Conservation (phyloP, 1,140 invertebrate genomes). For the Drosophila malerkotliana region DNA sequence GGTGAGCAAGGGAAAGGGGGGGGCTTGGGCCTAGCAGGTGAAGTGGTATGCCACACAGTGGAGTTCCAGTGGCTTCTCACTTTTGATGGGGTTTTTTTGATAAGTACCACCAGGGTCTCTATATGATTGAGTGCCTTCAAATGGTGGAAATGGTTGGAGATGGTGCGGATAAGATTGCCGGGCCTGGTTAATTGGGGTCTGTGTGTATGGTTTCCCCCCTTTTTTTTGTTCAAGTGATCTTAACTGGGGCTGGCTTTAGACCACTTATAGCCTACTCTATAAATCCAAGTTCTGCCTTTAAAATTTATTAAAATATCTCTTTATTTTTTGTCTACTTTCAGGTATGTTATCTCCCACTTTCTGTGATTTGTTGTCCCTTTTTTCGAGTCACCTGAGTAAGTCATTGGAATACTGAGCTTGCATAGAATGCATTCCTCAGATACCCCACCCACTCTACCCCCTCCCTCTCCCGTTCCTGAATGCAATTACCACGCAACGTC, state of each 20-base stretch:
- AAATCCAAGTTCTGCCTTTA: neutral
- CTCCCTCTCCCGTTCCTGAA: constrained; percentile 5
- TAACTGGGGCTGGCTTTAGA: constrained; percentile 2
- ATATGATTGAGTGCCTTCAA: constrained; percentile 43
- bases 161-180: constrained; percentile 37
- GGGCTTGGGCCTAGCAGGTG: constrained; percentile 11
- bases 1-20: neutral
- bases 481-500: constrained; percentile 53
- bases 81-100: constrained; percentile 26
- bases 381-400: constrained; percentile 47
- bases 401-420: constrained; percentile 20
- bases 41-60: constrained; percentile 23
- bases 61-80: constrained; percentile 15
- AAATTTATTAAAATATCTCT: constrained; percentile 9
- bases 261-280: no score
- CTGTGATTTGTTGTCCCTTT: neutral
- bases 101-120: constrained; percentile 20
- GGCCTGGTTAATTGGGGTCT: constrained; percentile 38
- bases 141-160: constrained; percentile 30
- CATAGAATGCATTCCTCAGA: constrained; percentile 10
- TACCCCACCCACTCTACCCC: neutral
- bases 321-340: constrained; percentile 27
- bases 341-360: constrained; percentile 38
- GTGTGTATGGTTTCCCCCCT: neutral
- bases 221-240: constrained; percentile 12